Evolutionary conservation across 2,113 vertebrate species (phyloP).

Genomic region (Sinosuthora webbiana): DNA sequence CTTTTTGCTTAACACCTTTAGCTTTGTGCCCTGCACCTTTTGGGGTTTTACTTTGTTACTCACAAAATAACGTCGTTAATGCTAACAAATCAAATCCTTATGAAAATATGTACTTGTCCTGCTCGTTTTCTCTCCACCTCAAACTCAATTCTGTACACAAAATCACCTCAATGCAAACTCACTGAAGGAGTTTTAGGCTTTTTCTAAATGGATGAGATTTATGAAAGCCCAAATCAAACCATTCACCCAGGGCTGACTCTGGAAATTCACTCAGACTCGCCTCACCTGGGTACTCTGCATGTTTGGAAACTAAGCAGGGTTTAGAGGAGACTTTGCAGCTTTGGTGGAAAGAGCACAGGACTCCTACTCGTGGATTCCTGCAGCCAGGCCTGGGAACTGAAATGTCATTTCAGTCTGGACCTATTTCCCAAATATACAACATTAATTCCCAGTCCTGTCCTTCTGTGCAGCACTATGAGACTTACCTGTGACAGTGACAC

Average conservation of each 20-base stretch:
- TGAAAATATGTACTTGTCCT: background rate
- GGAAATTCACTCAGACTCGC: background rate
- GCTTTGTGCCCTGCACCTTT: background rate
- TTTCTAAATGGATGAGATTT: background rate
- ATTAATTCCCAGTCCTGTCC: background rate
- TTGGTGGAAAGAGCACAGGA: background rate
- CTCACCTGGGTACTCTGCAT: background rate
- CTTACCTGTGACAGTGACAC: background rate
- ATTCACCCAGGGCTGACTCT: background rate
- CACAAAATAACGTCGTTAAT: background rate
- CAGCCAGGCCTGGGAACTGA: background rate
- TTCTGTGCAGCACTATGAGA: background rate
- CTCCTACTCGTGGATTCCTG: background rate
- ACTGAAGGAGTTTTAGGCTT: background rate
- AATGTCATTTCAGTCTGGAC: background rate
- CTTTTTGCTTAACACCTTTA: background rate
- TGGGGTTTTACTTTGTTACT: background rate
- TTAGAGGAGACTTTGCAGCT: background rate
- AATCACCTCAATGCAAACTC: background rate
- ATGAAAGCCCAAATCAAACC: background rate
- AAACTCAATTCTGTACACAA: background rate
- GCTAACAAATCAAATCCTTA: background rate
- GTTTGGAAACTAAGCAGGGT: background rate
- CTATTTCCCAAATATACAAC: background rate
- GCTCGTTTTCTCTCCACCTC: background rate